These are phyloP conservation scores for Rotaria sp. DNA, from an alignment of 2,888 invertebrate species.

Conservation along the genomic window DNA sequence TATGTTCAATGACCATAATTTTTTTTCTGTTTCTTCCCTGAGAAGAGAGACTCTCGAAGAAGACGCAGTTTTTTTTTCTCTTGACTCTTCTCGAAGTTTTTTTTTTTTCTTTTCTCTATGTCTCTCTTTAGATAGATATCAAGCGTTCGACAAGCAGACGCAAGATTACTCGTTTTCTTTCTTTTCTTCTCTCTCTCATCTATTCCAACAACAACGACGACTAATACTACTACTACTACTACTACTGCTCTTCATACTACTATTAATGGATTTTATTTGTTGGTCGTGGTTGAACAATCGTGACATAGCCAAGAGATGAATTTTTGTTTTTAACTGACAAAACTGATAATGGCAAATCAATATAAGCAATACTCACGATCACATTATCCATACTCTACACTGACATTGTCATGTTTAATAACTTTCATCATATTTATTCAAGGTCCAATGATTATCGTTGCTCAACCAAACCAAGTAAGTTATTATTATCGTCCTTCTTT, in stretches of 20 bases:
- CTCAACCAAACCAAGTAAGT: background rate
- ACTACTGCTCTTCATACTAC: background rate
- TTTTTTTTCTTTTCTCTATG: background rate
- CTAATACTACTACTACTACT: background rate
- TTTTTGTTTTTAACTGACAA: background rate
- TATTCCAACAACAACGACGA: background rate
- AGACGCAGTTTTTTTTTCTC: background rate
- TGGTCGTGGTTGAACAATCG: background rate
- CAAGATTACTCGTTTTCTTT: background rate
- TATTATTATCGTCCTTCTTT: background rate
- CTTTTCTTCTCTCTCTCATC: background rate
- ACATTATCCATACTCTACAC: background rate
- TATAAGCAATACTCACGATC: background rate
- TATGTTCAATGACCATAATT: background rate
- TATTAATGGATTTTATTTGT: background rate
- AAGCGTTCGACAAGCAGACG: background rate
- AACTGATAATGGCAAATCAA: background rate
- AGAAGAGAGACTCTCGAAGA: background rate
- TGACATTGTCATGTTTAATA: background rate
- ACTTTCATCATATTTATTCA: background rate
- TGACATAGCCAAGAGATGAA: background rate
- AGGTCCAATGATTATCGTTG: background rate
- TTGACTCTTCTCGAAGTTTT: background rate
- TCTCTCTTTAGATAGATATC: slow-evolving; percentile 5
- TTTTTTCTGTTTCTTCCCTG: background rate